Conservation (phyloP, 2,113 vertebrate genomes). For the Eretmochelys imbricata region DNA sequence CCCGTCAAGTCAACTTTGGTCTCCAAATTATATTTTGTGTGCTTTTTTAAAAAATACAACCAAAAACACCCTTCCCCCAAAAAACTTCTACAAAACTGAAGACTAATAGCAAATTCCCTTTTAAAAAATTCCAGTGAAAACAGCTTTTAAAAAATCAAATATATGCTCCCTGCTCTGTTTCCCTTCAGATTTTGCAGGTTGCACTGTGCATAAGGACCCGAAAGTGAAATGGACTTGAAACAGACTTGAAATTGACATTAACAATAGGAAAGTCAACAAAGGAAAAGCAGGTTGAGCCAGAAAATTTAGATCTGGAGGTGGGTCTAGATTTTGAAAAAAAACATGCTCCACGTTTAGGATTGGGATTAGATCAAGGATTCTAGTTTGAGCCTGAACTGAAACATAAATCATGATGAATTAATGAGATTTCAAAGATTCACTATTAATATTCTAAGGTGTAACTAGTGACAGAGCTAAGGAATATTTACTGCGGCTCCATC, state of each 20-base stretch:
- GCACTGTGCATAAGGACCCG: constrained; percentile 13
- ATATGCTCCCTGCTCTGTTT: constrained; percentile 37
- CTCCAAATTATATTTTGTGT: constrained; percentile 38
- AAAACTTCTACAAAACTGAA: constrained; percentile 40
- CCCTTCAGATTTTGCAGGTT: constrained; percentile 32
- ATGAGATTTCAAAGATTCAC: background rate
- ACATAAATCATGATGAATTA: background rate
- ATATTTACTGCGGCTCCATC: background rate
- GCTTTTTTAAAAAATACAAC: background rate
- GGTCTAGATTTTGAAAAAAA: constrained; percentile 5
- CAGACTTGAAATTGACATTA: constrained; percentile 55
- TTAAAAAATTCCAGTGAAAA: constrained; percentile 67
- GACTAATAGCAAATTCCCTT: constrained; percentile 58
- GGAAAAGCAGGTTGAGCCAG: constrained; percentile 30
- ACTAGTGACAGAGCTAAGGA: background rate
- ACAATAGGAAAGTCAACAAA: constrained; percentile 43
- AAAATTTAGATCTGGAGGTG: constrained; percentile 16
- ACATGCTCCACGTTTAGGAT: background rate
- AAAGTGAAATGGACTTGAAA: constrained; percentile 60
- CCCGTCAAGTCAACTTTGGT: constrained; percentile 33
- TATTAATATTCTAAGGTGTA: background rate
- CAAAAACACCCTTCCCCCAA: background rate
- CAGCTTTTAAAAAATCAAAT: constrained; percentile 68
- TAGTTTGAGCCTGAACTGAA: background rate
- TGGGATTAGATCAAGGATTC: background rate